A percentile compares a stretch with the other conserved stretches of the same genome.
Evolutionary conservation across 2,888 invertebrate species (phyloP).

Genomic region (Harpalus rubripes): DNA sequence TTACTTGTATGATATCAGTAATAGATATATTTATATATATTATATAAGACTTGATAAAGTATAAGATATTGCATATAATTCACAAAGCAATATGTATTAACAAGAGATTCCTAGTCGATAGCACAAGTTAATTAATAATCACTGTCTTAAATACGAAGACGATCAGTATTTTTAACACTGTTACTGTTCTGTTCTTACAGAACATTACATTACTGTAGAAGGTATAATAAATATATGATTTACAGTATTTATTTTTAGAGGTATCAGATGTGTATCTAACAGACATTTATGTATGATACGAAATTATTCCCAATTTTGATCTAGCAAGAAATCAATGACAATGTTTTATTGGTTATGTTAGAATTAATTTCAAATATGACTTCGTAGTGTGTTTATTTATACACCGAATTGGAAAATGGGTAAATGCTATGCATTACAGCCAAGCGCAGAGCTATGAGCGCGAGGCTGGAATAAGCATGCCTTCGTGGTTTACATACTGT

Average conservation of each 20-base stretch:
- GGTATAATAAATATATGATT: slow-evolving; percentile 36
- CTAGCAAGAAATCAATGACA: not conserved
- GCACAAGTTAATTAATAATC: slow-evolving; percentile 48
- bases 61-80: slow-evolving; percentile 64
- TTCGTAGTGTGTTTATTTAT: too few species aligned
- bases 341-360: too few species aligned
- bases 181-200: not conserved
- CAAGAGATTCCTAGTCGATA: slow-evolving; percentile 50
- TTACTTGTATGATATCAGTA: slow-evolving; percentile 57
- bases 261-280: slow-evolving; percentile 7
- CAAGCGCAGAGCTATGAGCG: too few species aligned
- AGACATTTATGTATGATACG: not conserved
- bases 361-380: too few species aligned
- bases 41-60: slow-evolving; percentile 63
- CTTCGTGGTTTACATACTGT: too few species aligned
- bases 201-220: slow-evolving; percentile 12
- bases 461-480: too few species aligned
- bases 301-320: not conserved
- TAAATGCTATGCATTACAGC: too few species aligned
- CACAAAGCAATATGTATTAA: slow-evolving; percentile 59
- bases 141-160: slow-evolving; percentile 51
- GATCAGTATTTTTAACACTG: slow-evolving; percentile 29
- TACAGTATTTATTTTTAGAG: slow-evolving; percentile 33
- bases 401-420: too few species aligned
- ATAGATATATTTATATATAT: slow-evolving; percentile 61